Conservation (phyloP, 2,797 vertebrate species). For the Podarcis siculus region DNA sequence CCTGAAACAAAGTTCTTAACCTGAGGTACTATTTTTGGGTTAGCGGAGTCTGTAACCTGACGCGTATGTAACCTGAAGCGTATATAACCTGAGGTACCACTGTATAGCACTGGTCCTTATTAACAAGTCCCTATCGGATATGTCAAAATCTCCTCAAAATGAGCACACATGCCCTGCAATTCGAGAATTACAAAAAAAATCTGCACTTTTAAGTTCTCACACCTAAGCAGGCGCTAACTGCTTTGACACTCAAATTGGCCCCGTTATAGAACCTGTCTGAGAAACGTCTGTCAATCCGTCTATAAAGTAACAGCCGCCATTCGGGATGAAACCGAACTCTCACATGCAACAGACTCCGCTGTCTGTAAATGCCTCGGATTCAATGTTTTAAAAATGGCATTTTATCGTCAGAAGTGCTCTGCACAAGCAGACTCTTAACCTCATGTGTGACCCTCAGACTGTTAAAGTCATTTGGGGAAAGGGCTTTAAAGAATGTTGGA, state of each 20-base stretch:
- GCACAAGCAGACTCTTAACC: constrained; percentile 66
- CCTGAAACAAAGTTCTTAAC: too few relatives aligned
- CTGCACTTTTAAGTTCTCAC: background rate
- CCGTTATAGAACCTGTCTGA: background rate
- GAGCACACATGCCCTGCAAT: background rate
- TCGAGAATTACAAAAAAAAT: background rate
- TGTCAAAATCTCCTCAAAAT: background rate
- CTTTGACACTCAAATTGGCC: rapidly evolving
- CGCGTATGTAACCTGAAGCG: too few relatives aligned
- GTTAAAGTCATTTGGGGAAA: constrained; percentile 74
- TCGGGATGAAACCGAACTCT: constrained; percentile 61
- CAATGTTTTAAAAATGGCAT: constrained; percentile 49
- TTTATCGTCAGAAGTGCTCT: constrained; percentile 66
- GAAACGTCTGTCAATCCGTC: constrained; percentile 39
- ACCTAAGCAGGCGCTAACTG: background rate
- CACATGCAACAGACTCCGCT: constrained; percentile 35
- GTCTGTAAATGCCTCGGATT: constrained; percentile 53
- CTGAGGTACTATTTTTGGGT: too few relatives aligned
- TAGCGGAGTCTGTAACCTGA: too few relatives aligned
- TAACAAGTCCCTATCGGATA: rapidly evolving
- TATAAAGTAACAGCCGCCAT: constrained; percentile 28
- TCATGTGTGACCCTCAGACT: constrained; percentile 65
- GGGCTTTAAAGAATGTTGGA: constrained; percentile 64
- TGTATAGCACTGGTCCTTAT: too few relatives aligned
- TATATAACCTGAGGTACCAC: too few relatives aligned